A percentile compares a stretch with the other conserved stretches of the same genome.
Conservation (phyloP, 1,140 invertebrate species). For the Sycophaga agraensis region DNA sequence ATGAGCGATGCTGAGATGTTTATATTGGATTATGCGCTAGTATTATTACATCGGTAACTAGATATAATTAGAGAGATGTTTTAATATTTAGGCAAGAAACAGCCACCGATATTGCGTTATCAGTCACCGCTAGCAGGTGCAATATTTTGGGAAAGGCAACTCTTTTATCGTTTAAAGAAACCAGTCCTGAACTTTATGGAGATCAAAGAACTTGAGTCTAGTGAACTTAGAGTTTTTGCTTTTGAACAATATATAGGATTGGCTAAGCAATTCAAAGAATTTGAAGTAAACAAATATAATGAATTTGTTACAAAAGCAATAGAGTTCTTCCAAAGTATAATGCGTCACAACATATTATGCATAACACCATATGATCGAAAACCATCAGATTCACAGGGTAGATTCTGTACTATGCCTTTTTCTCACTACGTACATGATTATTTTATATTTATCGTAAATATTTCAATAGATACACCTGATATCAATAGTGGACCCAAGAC, state of each 20-base stretch:
- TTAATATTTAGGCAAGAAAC: conserved; percentile 60
- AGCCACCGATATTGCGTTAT: conserved; percentile 74
- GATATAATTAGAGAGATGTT: too few relatives aligned
- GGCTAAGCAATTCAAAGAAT: conserved; percentile 73
- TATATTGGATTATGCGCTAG: too few relatives aligned
- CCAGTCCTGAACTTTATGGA: conserved; percentile 76
- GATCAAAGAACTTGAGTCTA: conserved; percentile 73
- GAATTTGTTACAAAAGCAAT: conserved; percentile 64
- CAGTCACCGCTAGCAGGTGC: conserved; percentile 77
- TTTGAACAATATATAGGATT: conserved; percentile 75
- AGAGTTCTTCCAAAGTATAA: conserved; percentile 60
- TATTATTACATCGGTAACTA: too few relatives aligned
- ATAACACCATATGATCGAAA: conserved; percentile 47
- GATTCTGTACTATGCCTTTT: too few relatives aligned
- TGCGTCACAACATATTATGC: conserved; percentile 69
- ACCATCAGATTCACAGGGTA: too few relatives aligned
- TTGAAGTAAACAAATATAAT: conserved; percentile 70
- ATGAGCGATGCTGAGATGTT: too few relatives aligned
- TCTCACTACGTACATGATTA: too few relatives aligned
- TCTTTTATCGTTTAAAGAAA: conserved; percentile 76
- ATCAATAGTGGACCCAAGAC: too few relatives aligned
- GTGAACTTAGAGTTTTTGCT: conserved; percentile 71
- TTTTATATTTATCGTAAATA: too few relatives aligned
- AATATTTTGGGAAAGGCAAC: conserved; percentile 78
- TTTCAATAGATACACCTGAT: too few relatives aligned